Base-by-base conservation (phyloP, 1,140 invertebrate genomes). In the Diachasma alloeum region DNA sequence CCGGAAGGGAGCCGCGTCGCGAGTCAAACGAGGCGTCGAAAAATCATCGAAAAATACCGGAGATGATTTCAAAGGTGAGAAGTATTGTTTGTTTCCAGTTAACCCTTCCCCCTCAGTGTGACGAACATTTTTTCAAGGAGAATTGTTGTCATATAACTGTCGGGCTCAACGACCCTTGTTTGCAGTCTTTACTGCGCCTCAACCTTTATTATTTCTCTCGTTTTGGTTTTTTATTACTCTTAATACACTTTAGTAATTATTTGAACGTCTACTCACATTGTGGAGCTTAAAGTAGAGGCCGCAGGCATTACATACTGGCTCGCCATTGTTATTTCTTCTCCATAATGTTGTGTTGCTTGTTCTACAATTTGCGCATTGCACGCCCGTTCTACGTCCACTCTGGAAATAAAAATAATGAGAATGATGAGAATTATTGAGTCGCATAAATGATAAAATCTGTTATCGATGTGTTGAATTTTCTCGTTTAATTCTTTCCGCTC, bases 301-400 rank as follows among this genome's bases (percentile, higher is more conserved):
- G 84, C 96, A 97, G 9, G 96, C 96, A 88, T 97, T 97, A 89
- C 96, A 97, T 2, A 97, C 96, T 4, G 96, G 95, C 85, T 97
- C 96, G 13, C 96, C 96, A 83, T 94, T 93, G 85, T 95, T 95
- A 88, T 97, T 97, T 81, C 96, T 90, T 56, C 96, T 89, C 96
- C 96, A 97, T 36, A 97, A 91, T 3, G 96, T 97, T 0, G 96
- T 97, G 78, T 93, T 95, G 66, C 92, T 92, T 4, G 96, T 97
- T 76, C 91, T 91, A 86, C 96, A 97, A 89, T 97, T 97, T n/a
- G 96, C 95, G 87, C 96, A 97, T 82, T 90, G 92, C 13, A 96
- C 94, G 0, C 96, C 96, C 24, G 92, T 92, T 77, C 95, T 91
- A 77, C 95, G 89, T 81, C 93, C 94, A 80, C 91, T 91, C 90